These are phyloP conservation scores for Galendromus occidentalis DNA, from an alignment of 1,140 invertebrate genomes.

Conservation along the genomic window DNA sequence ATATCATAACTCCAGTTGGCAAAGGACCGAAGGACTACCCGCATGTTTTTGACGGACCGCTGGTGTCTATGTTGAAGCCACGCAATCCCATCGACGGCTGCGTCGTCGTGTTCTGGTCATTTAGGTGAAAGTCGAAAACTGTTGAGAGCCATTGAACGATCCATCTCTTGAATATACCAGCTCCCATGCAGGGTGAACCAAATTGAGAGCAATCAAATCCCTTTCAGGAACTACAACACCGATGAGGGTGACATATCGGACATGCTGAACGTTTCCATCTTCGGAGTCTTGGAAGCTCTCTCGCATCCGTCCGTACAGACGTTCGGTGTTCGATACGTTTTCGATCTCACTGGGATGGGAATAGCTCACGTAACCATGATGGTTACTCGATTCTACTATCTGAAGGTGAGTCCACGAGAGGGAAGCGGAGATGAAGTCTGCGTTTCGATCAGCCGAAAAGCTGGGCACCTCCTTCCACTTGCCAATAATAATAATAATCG, in stretches of 20 bases:
- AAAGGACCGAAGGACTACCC: conserved; percentile 8
- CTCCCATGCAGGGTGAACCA: neutral
- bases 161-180: neutral
- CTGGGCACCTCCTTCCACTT: too few relatives aligned
- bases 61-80: neutral
- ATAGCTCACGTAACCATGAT: neutral
- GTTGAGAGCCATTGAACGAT: neutral
- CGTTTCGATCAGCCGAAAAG: too few relatives aligned
- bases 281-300: neutral
- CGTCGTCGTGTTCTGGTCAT: neutral
- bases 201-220: neutral
- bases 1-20: neutral
- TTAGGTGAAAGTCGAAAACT: neutral
- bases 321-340: neutral
- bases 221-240: neutral
- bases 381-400: neutral
- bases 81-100: neutral
- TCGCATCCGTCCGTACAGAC: neutral
- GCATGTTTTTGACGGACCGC: neutral
- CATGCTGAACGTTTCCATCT: neutral
- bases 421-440: too few relatives aligned
- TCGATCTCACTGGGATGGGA: neutral
- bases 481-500: too few relatives aligned
- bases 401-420: neutral
- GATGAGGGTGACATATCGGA: neutral